These are phyloP conservation scores for Lepeophtheirus nordmannii DNA, from an alignment of 2,888 invertebrate genomes.

Conservation along the genomic window DNA sequence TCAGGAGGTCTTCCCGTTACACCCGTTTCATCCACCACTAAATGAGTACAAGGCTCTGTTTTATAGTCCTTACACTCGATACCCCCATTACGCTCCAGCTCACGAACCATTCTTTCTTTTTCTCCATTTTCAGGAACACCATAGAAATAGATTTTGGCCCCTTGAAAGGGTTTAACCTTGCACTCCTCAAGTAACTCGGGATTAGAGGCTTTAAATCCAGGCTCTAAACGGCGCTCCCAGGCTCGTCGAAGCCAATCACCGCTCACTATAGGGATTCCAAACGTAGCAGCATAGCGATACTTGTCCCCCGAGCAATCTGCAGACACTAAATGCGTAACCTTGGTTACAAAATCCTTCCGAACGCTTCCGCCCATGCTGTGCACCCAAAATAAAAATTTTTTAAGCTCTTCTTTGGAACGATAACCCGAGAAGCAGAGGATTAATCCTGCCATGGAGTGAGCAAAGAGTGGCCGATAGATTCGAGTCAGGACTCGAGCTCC, in stretches of 20 bases:
- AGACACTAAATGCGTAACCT: slow-evolving; percentile 84
- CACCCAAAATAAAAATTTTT: slow-evolving; percentile 66
- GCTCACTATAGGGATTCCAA: slow-evolving; percentile 72
- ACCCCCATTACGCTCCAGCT: slow-evolving; percentile 66
- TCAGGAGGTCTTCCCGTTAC: slow-evolving; percentile 50
- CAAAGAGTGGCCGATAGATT: slow-evolving; percentile 62
- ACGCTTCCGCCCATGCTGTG: slow-evolving; percentile 95
- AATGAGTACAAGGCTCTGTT: slow-evolving; percentile 10
- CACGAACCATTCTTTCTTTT: slow-evolving; percentile 76
- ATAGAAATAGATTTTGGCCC: slow-evolving; percentile 67
- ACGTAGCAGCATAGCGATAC: slow-evolving; percentile 80
- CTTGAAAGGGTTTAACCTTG: slow-evolving; percentile 71
- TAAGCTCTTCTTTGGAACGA: slow-evolving; percentile 32
- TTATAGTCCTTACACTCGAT: slow-evolving; percentile 32
- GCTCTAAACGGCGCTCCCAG: slow-evolving; percentile 55
- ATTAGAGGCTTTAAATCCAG: slow-evolving; percentile 48
- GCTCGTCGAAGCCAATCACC: slow-evolving; percentile 71
- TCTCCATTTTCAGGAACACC: slow-evolving; percentile 73
- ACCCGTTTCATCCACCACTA: slow-evolving; percentile 67
- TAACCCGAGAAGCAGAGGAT: slow-evolving; percentile 64
- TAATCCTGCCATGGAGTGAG: slow-evolving; percentile 69
- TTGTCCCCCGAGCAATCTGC: slow-evolving; percentile 76
- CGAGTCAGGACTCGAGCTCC: slow-evolving; percentile 53
- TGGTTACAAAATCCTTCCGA: slow-evolving; percentile 64
- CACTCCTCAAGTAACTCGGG: slow-evolving; percentile 37